A percentile compares a stretch with the other conserved stretches of the same genome.
Conservation (phyloP, 2,797 vertebrate species). For the Zenarchopterus dispar region DNA sequence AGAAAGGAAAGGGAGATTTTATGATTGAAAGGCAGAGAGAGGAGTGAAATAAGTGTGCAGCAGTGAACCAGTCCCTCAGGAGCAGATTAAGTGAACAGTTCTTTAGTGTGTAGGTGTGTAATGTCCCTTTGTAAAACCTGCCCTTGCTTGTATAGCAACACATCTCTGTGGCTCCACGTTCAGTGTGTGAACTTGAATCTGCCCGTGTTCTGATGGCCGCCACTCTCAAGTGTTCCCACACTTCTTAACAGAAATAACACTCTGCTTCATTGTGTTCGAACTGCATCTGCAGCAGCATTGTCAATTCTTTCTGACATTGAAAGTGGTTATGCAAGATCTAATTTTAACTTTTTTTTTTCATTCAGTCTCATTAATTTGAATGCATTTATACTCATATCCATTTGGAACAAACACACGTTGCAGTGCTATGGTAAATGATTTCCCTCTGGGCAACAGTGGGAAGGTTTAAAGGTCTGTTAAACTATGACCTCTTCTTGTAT, state of each 20-base stretch:
- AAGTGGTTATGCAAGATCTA: constrained; percentile 15
- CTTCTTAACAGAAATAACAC: constrained; percentile 52
- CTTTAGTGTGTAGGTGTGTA: constrained; percentile 78
- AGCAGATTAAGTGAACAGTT: constrained; percentile 77
- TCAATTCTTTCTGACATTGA: constrained; percentile 37
- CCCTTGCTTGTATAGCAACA: constrained; percentile 78
- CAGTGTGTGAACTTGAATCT: constrained; percentile 51
- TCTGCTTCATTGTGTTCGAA: constrained; percentile 32
- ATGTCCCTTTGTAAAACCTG: constrained; percentile 78
- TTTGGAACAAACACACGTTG: constrained; percentile 2
- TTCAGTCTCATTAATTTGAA: constrained; percentile 6
- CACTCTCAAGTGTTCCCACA: constrained; percentile 67
- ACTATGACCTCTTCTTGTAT: constrained; percentile 63
- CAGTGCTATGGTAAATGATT: constrained; percentile 52
- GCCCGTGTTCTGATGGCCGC: constrained; percentile 43
- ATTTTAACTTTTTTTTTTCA: constrained; percentile 18
- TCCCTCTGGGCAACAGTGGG: constrained; percentile 38
- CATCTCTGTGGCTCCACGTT: constrained; percentile 61
- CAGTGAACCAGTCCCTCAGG: constrained; percentile 66
- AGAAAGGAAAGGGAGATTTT: constrained; percentile 30
- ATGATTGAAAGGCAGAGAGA: constrained; percentile 56
- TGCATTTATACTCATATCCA: constrained; percentile 26
- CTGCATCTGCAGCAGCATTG: constrained; percentile 15
- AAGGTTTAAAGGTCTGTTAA: constrained; percentile 66
- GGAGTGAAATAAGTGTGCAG: constrained; percentile 59